A percentile compares a stretch with the other conserved stretches of the same genome.
These are phyloP conservation scores for Astyanax mexicanus DNA, from an alignment of 2,797 vertebrate species.

Conservation along the genomic window DNA sequence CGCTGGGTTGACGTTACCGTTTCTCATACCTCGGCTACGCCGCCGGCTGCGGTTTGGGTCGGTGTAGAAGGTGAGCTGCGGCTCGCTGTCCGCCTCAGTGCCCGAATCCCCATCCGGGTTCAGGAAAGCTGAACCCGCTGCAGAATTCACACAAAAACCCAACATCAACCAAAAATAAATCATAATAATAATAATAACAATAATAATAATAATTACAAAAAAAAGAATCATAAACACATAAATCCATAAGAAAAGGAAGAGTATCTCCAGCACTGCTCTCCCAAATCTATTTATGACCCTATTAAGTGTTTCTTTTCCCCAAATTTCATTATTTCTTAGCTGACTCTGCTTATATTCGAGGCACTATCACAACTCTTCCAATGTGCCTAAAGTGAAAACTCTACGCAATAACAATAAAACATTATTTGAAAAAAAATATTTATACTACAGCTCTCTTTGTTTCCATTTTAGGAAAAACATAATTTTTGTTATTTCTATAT, in stretches of 20 bases:
- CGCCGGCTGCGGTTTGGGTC: slow-evolving; percentile 95
- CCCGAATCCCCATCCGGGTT: slow-evolving; percentile 97
- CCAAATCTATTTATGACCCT: too few species aligned
- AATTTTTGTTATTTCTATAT: too few species aligned
- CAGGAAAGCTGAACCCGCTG: slow-evolving; percentile 97
- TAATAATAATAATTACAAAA: too few species aligned
- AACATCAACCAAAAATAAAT: slow-evolving; percentile 38
- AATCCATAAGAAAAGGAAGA: background rate
- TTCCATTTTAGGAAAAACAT: too few species aligned
- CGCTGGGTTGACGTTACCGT: slow-evolving; percentile 83
- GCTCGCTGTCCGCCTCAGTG: slow-evolving; percentile 96
- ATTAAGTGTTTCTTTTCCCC: too few species aligned
- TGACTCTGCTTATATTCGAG: too few species aligned
- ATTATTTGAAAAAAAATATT: too few species aligned
- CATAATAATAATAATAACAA: background rate
- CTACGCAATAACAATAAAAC: too few species aligned
- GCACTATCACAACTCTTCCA: too few species aligned
- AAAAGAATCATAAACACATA: background rate
- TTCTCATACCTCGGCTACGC: slow-evolving; percentile 92
- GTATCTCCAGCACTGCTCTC: background rate
- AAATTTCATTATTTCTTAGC: too few species aligned
- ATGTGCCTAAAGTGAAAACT: too few species aligned
- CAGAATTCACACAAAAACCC: slow-evolving; percentile 74
- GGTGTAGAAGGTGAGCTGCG: slow-evolving; percentile 98
- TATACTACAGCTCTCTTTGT: too few species aligned